Evolutionary conservation across 2,113 vertebrate species (phyloP).

Genomic region (Pelecanus crispus): DNA sequence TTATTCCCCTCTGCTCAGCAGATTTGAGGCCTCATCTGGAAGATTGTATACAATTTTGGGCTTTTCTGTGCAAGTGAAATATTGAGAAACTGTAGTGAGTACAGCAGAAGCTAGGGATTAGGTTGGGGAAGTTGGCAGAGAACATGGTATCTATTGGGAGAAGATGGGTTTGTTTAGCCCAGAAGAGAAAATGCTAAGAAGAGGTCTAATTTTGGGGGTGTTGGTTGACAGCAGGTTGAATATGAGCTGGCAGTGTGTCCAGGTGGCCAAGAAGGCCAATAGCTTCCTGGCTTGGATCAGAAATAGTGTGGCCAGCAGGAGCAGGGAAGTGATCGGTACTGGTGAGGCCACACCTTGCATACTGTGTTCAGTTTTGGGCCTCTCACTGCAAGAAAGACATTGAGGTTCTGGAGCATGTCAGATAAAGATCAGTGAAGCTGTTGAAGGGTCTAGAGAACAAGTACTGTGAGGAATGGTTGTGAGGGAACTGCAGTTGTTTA

Average conservation of each 20-base stretch:
- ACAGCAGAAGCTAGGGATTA: neutral
- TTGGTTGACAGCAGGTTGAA: neutral
- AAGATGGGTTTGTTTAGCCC: neutral
- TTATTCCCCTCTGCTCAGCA: neutral
- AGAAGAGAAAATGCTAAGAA: neutral
- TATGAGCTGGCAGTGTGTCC: neutral
- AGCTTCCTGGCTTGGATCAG: neutral
- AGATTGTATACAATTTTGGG: neutral
- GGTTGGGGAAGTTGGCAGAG: neutral
- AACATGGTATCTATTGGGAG: neutral
- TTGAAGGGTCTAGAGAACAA: too few species aligned
- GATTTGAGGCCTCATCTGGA: neutral
- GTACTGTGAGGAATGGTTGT: too few species aligned
- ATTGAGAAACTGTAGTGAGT: neutral
- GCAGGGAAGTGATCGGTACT: accelerated
- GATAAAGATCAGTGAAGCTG: too few species aligned
- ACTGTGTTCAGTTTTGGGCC: too few species aligned
- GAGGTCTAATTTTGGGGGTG: neutral
- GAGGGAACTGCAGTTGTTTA: too few species aligned
- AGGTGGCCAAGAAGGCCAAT: neutral
- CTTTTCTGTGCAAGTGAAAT: neutral
- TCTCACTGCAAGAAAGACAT: too few species aligned
- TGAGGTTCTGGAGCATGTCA: too few species aligned
- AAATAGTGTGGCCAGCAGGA: neutral
- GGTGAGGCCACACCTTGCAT: neutral